Percentiles rank a stretch among this genome's conserved stretches.
Conservation (phyloP, 2,113 vertebrate genomes). For the Rhinoderma darwinii region DNA sequence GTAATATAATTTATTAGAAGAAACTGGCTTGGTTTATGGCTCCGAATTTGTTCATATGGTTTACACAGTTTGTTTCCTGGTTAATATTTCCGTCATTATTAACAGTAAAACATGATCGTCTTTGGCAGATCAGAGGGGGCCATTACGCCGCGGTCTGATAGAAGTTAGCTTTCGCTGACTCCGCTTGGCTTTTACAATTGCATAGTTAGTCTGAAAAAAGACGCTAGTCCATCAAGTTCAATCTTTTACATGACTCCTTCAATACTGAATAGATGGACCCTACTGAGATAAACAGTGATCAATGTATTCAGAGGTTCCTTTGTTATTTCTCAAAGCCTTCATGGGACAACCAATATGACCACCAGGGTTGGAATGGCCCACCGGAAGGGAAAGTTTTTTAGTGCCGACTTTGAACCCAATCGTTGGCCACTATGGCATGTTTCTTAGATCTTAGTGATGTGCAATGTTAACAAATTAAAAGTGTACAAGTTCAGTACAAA, state of each 20-base stretch:
- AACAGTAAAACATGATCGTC: constrained; percentile 15
- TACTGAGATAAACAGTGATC: not conserved
- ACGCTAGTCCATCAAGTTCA: not conserved
- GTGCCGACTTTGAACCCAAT: too few relatives aligned
- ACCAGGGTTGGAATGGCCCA: too few relatives aligned
- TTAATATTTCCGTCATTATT: constrained; percentile 32
- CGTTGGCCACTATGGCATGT: too few relatives aligned
- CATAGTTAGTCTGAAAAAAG: not conserved
- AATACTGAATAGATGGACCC: not conserved
- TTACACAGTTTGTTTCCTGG: not conserved
- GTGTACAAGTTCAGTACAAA: too few relatives aligned
- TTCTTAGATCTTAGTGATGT: too few relatives aligned
- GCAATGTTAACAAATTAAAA: too few relatives aligned
- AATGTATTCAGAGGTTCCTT: too few relatives aligned
- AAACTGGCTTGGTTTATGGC: not conserved
- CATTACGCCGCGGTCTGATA: constrained; percentile 32
- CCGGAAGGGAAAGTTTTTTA: too few relatives aligned
- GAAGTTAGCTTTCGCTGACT: constrained; percentile 22
- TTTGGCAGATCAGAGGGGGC: constrained; percentile 24
- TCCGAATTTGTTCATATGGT: not conserved
- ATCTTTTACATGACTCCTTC: not conserved
- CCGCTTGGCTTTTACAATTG: not conserved
- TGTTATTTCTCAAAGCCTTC: too few relatives aligned
- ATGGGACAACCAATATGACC: too few relatives aligned
- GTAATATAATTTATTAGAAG: not conserved